Evolutionary conservation across 2,113 vertebrate species (phyloP), one percentile per base, ranked within the genome.

Genomic region (Zosterops hypoxanthus): DNA sequence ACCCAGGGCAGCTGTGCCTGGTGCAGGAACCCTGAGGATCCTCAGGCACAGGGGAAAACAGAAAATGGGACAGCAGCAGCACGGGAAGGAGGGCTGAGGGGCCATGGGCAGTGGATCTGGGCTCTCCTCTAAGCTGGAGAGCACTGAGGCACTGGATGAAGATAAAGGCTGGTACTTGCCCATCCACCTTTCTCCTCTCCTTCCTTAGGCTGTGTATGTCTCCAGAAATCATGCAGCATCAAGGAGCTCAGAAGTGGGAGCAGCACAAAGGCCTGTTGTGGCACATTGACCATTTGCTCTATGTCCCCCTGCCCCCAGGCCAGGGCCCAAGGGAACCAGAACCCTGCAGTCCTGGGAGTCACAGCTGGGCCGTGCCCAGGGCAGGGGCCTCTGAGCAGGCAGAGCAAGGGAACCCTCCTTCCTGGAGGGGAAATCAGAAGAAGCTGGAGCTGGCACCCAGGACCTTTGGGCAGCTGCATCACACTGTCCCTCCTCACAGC

Each of bases 301-400:
- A 20, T 0, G 0, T 4, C 4, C 5, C 28, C 19, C 33, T 31
- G 53, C 8, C n/a, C 5, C 2, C 18, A 39, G 22, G 42, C 44
- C 16, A 12, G 44, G 26, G 31, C 29, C 34, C 34, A 18, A 8
- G 47, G 80, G 25, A 52, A 20, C 49, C 29, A 23, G 57, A 50
- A 13, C 60, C 23, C 3, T 6, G 36, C 42, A 22, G 20, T 3
- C 12, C 60, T 16, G 26, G 33, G 18, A 42, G 16, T 12, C 20
- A 6, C 26, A 77, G 69, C 47, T n/a, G 61, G 66, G 47, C 56
- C 7, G 4, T 1, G 15, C 18, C 2, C 0, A 2, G 50, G 70
- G 18, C 85, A 86, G 25, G 29, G 28, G 3, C 20, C 18, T 25
- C 78, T 5, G 15, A 22, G 55, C 65, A 60, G 36, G 29, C 69